A percentile compares a stretch with the other conserved stretches of the same genome.
phyloP scores from a whole-genome alignment of 2,888 invertebrate genomes.

The Idaea dimidiata region DNA sequence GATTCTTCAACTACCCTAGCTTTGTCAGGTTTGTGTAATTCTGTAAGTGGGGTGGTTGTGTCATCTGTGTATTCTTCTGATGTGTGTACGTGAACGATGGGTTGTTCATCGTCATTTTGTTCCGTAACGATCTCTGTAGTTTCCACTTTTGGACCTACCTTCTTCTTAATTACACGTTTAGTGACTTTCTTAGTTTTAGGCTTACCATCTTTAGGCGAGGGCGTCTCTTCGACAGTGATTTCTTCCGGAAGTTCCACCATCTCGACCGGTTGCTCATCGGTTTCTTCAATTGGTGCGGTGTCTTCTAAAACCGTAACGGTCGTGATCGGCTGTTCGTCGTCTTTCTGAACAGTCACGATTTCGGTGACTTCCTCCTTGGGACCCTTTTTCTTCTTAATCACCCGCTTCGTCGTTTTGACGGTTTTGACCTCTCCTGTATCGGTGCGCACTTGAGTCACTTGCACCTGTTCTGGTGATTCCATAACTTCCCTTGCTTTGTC shows the following conservation, averaged over 20 bases:
- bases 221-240: conserved; percentile 25
- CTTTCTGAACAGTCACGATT: conserved; percentile 59
- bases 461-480: conserved; percentile 34
- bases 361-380: conserved; percentile 52
- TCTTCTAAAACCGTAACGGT: conserved; percentile 9
- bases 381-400: conserved; percentile 48
- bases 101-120: background rate
- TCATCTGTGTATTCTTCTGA: background rate
- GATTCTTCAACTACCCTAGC: conserved; percentile 6
- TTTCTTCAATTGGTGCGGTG: background rate
- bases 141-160: conserved; percentile 4
- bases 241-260: conserved; percentile 14
- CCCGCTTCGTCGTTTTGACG: conserved; percentile 35
- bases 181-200: conserved; percentile 33
- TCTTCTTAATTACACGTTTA: conserved; percentile 19
- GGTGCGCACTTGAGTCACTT: conserved; percentile 31
- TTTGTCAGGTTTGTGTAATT: conserved; percentile 10
- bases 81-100: background rate
- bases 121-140: conserved; percentile 13
- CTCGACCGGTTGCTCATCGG: too few relatives aligned
- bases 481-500: conserved; percentile 40
- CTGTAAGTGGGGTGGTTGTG: background rate
- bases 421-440: conserved; percentile 45
- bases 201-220: conserved; percentile 38
- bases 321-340: conserved; percentile 51